Evolutionary conservation across 1,140 invertebrate species (phyloP).

Genomic region (Aporrectodea caliginosa): DNA sequence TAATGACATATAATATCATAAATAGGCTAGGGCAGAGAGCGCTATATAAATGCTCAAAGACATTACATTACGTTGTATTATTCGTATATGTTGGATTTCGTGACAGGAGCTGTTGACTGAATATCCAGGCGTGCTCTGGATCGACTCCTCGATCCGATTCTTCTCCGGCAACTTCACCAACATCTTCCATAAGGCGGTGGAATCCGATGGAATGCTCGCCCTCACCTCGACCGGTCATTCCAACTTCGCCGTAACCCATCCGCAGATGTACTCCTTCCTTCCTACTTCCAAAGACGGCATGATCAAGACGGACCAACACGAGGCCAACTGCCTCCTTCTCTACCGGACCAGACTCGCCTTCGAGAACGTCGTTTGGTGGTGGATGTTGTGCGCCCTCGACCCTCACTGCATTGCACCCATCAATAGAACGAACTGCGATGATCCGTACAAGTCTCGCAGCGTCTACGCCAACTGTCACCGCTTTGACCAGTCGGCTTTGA

Average conservation of each 20-base stretch:
- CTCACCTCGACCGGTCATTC: not conserved
- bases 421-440: not conserved
- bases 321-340: not conserved
- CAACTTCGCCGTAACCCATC: slow-evolving; percentile 21
- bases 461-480: slow-evolving; percentile 7
- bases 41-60: no score
- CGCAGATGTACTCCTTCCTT: not conserved
- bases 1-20: no score
- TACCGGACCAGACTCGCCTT: slow-evolving; percentile 32
- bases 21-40: no score
- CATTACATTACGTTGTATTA: no score
- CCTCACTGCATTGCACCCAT: slow-evolving; percentile 31
- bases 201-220: not conserved
- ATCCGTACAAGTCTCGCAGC: slow-evolving; percentile 6
- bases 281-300: not conserved
- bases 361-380: slow-evolving; percentile 34
- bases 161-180: not conserved
- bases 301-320: not conserved
- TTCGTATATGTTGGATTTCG: slow-evolving; percentile 14
- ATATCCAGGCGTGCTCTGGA: slow-evolving; percentile 11
- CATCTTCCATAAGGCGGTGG: not conserved
- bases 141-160: slow-evolving; percentile 5
- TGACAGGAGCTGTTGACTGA: slow-evolving; percentile 5
- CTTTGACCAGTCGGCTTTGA: slow-evolving; percentile 17
- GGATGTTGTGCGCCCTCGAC: slow-evolving; percentile 25